Evolutionary conservation across 2,888 invertebrate species (phyloP).

Genomic region (Callinectes sapidus): DNA sequence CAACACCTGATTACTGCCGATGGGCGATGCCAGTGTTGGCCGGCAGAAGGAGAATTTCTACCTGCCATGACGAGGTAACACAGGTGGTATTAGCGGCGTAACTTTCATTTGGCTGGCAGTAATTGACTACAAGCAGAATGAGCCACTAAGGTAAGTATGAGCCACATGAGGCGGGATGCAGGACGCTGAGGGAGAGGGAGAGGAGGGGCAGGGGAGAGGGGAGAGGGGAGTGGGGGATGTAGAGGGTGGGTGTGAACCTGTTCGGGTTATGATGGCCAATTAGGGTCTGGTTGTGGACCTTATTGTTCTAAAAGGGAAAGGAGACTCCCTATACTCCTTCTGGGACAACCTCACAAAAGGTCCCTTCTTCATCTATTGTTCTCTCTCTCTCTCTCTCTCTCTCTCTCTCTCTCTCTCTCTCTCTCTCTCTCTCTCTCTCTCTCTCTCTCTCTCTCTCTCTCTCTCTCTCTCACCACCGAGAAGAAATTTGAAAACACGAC

Average conservation of each 20-base stretch:
- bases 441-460: slow-evolving; percentile 25
- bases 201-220: neutral
- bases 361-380: neutral
- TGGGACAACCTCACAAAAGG: neutral
- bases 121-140: neutral
- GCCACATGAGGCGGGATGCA: neutral
- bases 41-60: neutral
- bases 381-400: slow-evolving; percentile 19
- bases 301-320: slow-evolving; percentile 22
- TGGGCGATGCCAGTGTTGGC: neutral
- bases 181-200: neutral
- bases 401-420: neutral
- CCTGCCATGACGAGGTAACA: slow-evolving; percentile 28
- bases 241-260: neutral
- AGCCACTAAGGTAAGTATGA: slow-evolving; percentile 7
- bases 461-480: neutral
- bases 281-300: neutral
- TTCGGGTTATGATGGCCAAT: slow-evolving; percentile 13
- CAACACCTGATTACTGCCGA: slow-evolving; percentile 29
- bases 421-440: slow-evolving; percentile 25
- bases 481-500: neutral
- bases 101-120: slow-evolving; percentile 21
- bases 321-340: neutral
- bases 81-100: slow-evolving; percentile 31
- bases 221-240: too few relatives aligned